Evolutionary conservation across 2,888 invertebrate species (phyloP).

Genomic region (Plemyria rubiginata): DNA sequence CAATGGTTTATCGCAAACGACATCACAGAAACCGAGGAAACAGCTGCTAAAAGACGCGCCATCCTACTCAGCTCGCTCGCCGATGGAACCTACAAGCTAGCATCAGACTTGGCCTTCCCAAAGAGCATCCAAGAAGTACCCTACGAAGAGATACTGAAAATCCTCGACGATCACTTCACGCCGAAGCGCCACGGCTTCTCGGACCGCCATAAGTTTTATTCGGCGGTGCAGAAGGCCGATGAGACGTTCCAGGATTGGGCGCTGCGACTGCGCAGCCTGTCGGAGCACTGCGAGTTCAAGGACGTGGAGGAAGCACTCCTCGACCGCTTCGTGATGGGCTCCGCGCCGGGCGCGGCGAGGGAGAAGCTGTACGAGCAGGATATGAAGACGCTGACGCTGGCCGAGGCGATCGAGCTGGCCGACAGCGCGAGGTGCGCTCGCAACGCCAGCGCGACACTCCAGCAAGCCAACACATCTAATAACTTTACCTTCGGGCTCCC

Average conservation of each 20-base stretch:
- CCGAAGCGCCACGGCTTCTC: conserved; percentile 7
- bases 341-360: conserved; percentile 2
- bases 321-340: conserved; percentile 15
- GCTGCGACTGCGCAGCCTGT: conserved; percentile 5
- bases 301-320: conserved; percentile 14
- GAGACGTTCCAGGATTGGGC: conserved; percentile 4
- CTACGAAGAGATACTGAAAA: conserved; percentile 13
- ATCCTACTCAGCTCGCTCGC: conserved; percentile 11
- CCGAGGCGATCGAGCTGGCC: conserved; percentile 3
- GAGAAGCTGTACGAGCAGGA: conserved; percentile 18
- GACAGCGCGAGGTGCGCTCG: neutral
- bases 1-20: conserved; percentile 28
- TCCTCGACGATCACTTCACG: conserved; percentile 18
- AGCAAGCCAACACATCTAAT: neutral
- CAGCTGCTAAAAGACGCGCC: conserved; percentile 1
- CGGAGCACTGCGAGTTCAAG: conserved; percentile 8
- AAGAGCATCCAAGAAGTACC: conserved; percentile 2
- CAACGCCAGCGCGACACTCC: neutral
- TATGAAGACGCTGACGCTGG: conserved; percentile 6
- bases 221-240: neutral
- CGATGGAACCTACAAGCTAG: conserved; percentile 8
- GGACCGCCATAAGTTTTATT: conserved; percentile 14
- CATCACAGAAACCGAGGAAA: conserved; percentile 1
- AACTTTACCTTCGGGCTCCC: neutral
- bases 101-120: conserved; percentile 3